Conservation (phyloP, 2,113 vertebrate genomes). For the Carassius carassius region DNA sequence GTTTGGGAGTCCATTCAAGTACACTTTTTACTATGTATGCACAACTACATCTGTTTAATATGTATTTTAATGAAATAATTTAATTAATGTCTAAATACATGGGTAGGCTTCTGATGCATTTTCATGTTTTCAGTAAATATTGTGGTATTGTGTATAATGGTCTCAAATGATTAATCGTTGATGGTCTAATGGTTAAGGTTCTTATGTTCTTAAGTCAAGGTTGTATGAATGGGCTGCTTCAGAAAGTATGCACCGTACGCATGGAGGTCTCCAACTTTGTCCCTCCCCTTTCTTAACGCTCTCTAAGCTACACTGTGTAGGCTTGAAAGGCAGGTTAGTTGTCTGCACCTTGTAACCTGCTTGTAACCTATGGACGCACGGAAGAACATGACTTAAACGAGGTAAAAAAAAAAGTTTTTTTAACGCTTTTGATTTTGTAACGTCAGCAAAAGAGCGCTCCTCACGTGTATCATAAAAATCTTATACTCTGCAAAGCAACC, state of each 20-base stretch:
- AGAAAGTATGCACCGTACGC: neutral
- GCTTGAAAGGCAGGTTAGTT: constrained; percentile 46
- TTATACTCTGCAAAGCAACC: neutral
- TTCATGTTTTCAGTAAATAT: neutral
- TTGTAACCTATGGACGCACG: constrained; percentile 36
- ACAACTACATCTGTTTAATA: neutral
- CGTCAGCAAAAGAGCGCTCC: neutral
- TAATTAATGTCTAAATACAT: too few relatives aligned
- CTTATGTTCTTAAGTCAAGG: too few relatives aligned
- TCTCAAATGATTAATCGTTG: neutral
- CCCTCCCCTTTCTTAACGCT: constrained; percentile 68
- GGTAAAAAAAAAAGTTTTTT: constrained; percentile 4
- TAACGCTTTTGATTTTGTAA: neutral
- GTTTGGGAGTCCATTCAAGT: neutral
- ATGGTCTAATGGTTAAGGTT: neutral
- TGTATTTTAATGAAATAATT: too few relatives aligned
- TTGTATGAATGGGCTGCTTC: neutral
- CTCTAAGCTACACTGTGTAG: constrained; percentile 40
- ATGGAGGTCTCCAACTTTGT: constrained; percentile 60
- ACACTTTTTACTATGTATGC: neutral
- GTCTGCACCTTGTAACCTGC: constrained; percentile 44
- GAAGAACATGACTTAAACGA: neutral
- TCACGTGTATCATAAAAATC: neutral
- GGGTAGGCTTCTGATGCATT: neutral
- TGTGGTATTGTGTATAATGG: neutral